Percentiles rank a stretch among this genome's conserved stretches.
Evolutionary conservation across 2,797 vertebrate species (phyloP).

Genomic region (Otolemur crassicaudatus): DNA sequence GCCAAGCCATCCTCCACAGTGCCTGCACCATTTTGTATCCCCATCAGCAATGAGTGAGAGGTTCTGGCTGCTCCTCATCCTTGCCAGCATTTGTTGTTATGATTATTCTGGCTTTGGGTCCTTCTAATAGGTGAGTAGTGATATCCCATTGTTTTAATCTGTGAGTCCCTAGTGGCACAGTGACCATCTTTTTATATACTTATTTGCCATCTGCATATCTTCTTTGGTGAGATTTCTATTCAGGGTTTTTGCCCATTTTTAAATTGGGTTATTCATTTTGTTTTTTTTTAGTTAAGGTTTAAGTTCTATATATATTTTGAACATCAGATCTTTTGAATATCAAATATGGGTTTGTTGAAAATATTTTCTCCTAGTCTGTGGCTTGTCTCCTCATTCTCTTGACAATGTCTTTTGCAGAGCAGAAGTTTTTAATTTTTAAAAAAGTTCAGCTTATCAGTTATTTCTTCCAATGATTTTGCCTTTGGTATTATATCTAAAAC

Average conservation of each 20-base stretch:
- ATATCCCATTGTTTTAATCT: neutral
- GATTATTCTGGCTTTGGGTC: neutral
- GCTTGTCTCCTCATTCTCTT: too few species aligned
- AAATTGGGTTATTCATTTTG: too few species aligned
- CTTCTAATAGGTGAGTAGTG: neutral
- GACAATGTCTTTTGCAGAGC: too few species aligned
- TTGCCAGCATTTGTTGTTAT: neutral
- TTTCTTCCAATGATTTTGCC: neutral
- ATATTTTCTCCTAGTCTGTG: too few species aligned
- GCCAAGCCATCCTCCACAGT: neutral
- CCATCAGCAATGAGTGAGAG: neutral
- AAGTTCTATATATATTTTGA: too few species aligned
- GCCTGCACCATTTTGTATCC: neutral
- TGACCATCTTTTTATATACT: neutral
- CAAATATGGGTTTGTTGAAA: too few species aligned
- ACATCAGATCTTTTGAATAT: too few species aligned
- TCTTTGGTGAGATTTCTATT: too few species aligned
- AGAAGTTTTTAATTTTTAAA: too few species aligned
- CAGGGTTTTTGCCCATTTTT: too few species aligned
- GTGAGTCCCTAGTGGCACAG: neutral
- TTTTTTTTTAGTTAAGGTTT: too few species aligned
- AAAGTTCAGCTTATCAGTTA: too few species aligned
- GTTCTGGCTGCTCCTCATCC: neutral
- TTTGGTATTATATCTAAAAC: neutral
- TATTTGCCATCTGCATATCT: neutral